Base-by-base conservation (phyloP, 2,888 invertebrate genomes). In the Kryphioiulus occultus region DNA sequence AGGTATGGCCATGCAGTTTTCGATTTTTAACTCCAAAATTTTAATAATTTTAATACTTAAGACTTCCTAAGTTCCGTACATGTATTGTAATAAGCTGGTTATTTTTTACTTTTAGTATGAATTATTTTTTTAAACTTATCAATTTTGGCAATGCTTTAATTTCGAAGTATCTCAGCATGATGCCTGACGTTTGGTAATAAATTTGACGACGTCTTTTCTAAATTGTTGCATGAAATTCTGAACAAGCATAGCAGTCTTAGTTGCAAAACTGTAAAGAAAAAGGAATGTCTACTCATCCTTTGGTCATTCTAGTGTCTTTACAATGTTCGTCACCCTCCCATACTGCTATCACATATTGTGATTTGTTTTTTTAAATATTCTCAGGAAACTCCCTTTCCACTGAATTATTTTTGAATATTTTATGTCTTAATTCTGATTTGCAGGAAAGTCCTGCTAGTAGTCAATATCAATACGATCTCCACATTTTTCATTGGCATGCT, bases 361-460 rank as follows among this genome's bases (percentile, higher is more conserved):
- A 32, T 78, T 78, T 44, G 12, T 9, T 78, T 78, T n/a, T 78
- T 30, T 30, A 30, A 30, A 78, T 32, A 30, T 78, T 78, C 78
- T 78, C 78, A 78, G 78, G 78, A 78, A 78, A 17, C 26, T 68
- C 68, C 53, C 68, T 30, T 78, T 78, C 78, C 78, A 30, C 30
- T 78, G 30, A 30, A 78, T 78, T 30, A 30, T 78, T 30, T 53
- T 78, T 32, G 22, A 78, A 78, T 78, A 78, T 78, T 30, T 78
- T 78, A 32, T 78, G 30, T 78, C 4, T 78, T 78, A 78, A 78
- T 78, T 32, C 26, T 78, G 17, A 78, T 30, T 32, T 26, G 78
- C 78, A 78, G 78, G 26, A 26, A 26, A 26, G 15, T 30, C 26
- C 78, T 78, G 78, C 78, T 78, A 78, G 78, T 78, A 78, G 78